These are phyloP conservation scores for Schrankia costaestrigalis DNA, from an alignment of 2,888 invertebrate species.

Conservation along the genomic window DNA sequence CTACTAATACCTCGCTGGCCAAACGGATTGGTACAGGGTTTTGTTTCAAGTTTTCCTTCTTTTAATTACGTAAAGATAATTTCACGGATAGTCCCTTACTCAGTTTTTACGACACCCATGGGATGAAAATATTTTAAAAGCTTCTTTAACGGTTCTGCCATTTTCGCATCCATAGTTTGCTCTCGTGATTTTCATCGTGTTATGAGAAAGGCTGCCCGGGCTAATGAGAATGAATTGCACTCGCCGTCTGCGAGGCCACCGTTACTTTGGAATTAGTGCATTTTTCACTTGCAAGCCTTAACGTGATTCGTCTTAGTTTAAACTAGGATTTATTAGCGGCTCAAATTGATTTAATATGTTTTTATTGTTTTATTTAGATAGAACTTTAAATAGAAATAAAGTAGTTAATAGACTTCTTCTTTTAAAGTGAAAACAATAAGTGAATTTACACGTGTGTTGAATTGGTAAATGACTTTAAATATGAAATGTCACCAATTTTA, in stretches of 20 bases:
- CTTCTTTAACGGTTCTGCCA: slow-evolving; percentile 10
- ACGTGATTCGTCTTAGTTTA: slow-evolving; percentile 62
- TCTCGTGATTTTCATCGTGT: slow-evolving; percentile 50
- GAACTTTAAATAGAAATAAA: neutral
- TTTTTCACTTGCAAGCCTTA: slow-evolving; percentile 63
- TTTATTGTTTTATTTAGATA: neutral
- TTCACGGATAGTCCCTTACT: too few relatives aligned
- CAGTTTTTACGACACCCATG: too few relatives aligned
- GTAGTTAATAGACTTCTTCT: too few relatives aligned
- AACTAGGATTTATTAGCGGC: slow-evolving; percentile 53
- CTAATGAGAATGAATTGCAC: slow-evolving; percentile 76
- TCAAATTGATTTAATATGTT: slow-evolving; percentile 47
- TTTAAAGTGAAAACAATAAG: too few relatives aligned
- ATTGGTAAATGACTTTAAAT: too few relatives aligned
- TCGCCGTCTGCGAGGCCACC: slow-evolving; percentile 44
- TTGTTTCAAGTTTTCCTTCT: too few relatives aligned
- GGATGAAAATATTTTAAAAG: too few relatives aligned
- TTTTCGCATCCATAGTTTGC: slow-evolving; percentile 18
- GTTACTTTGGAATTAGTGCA: slow-evolving; percentile 67
- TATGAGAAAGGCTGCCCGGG: slow-evolving; percentile 59
- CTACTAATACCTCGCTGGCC: too few relatives aligned
- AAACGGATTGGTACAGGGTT: too few relatives aligned
- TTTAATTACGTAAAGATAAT: too few relatives aligned
- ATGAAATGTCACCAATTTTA: too few relatives aligned
- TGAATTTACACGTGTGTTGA: too few relatives aligned